Evolutionary conservation across 2,797 vertebrate species (phyloP), one percentile per base, ranked within the genome.

Genomic region (Sebastes hubbsi): DNA sequence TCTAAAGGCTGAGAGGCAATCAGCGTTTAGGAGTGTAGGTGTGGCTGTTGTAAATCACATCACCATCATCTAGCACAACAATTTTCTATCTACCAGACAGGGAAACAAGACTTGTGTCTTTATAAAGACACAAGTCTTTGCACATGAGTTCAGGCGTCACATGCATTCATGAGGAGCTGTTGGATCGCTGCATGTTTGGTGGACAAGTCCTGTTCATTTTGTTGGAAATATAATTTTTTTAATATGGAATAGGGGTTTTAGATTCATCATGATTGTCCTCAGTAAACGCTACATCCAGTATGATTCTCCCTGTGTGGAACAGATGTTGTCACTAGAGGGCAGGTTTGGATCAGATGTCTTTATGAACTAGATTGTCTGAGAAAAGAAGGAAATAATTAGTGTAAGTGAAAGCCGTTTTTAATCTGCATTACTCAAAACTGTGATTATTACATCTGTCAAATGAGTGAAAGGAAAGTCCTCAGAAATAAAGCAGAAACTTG

Each of bases 301-400:
- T 34, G 3, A 34, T 60, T 13, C 10, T 20, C 1, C 3, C n/a
- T 63, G 65, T 69, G 22, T 14, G 30, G 27, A 79, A n/a, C 22
- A 27, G 1, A 18, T 78, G 20, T 11, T 1, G 56, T 38, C 91
- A 89, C 84, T 72, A 89, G 90, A 75, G 87, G 90, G 85, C 89
- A 89, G 83, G 24, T 66, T 80, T 85, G 78, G 27, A 79, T 84
- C 58, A 80, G 0, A 38, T 56, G 60, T 76, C 29, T 34, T 8
- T 5, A 5, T 9, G 13, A 75, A 13, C 4, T 6, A 14, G 2
- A 20, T 54, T 29, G 16, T 42, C 29, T 58, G 13, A 46, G 22
- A 3, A 38, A 62, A 54, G 29, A 34, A 46, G 29, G 24, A 34
- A n/a, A 18, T 66, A 1, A 14, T 64, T 22, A 20, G 12, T 59